These are phyloP conservation scores for Tenodera sinensis DNA, from an alignment of 2,888 invertebrate genomes.

Conservation along the genomic window DNA sequence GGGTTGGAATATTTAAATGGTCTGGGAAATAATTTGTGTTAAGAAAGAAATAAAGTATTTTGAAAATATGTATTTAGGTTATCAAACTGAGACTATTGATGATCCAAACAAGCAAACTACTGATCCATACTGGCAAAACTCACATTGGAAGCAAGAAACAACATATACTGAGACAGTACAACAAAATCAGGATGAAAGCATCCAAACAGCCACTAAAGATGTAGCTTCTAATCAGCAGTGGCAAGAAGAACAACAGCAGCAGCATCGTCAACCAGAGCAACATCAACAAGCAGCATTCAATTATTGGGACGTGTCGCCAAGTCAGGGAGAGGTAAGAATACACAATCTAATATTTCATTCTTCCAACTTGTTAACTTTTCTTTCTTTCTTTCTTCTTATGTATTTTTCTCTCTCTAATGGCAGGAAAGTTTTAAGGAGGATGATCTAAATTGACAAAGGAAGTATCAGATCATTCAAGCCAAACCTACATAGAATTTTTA, in stretches of 20 bases:
- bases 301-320: constrained; percentile 19
- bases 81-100: not conserved
- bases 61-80: not conserved
- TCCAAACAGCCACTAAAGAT: constrained; percentile 31
- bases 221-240: constrained; percentile 26
- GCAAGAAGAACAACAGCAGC: constrained; percentile 34
- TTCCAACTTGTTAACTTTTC: no score
- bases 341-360: not conserved
- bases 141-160: not conserved
- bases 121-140: not conserved
- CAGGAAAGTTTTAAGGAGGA: not conserved
- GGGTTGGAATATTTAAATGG: not conserved
- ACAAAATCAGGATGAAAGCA: constrained; percentile 19
- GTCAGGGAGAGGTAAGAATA: constrained; percentile 19
- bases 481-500: no score
- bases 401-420: not conserved
- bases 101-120: not conserved
- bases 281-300: constrained; percentile 10
- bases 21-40: not conserved
- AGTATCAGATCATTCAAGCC: no score
- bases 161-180: not conserved
- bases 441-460: not conserved
- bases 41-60: not conserved
- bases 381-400: not conserved
- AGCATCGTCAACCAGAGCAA: no score